Percentiles rank a stretch among this genome's conserved stretches.
These are phyloP conservation scores for Tipula helvola DNA, from an alignment of 2,888 invertebrate species.

Conservation along the genomic window DNA sequence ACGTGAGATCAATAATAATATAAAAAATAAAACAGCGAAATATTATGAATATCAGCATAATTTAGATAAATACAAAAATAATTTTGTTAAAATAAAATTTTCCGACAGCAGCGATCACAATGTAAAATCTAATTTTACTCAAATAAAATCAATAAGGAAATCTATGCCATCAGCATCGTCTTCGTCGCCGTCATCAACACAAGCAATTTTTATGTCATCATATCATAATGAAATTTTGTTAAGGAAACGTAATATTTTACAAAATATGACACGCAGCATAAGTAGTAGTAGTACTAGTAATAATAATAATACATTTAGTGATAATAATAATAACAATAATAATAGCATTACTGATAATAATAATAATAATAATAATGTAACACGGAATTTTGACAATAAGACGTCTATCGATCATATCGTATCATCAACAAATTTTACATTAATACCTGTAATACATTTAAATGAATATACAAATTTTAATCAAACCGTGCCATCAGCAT, in stretches of 20 bases:
- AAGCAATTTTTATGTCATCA: neutral
- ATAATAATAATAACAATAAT: constrained; percentile 9
- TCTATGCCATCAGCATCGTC: neutral
- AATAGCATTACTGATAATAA: constrained; percentile 9
- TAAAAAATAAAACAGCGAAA: neutral
- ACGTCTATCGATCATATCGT: constrained; percentile 4
- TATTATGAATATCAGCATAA: neutral
- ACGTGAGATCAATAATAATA: neutral
- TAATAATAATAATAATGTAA: constrained; percentile 7
- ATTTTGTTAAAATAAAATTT: constrained; percentile 12
- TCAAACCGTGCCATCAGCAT: constrained; percentile 17
- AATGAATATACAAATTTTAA: constrained; percentile 11
- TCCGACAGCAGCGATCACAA: constrained; percentile 10
- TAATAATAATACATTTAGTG: constrained; percentile 10
- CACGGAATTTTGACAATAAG: neutral
- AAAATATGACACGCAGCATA: neutral
- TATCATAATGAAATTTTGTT: neutral
- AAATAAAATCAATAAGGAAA: constrained; percentile 5
- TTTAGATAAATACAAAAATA: constrained; percentile 4
- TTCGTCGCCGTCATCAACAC: neutral
- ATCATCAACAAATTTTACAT: neutral
- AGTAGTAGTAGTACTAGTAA: constrained; percentile 7
- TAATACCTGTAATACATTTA: neutral
- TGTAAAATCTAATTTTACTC: constrained; percentile 19
- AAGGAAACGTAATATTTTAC: neutral